Conservation (phyloP, 2,113 vertebrate genomes). For the Spilogale gracilis region DNA sequence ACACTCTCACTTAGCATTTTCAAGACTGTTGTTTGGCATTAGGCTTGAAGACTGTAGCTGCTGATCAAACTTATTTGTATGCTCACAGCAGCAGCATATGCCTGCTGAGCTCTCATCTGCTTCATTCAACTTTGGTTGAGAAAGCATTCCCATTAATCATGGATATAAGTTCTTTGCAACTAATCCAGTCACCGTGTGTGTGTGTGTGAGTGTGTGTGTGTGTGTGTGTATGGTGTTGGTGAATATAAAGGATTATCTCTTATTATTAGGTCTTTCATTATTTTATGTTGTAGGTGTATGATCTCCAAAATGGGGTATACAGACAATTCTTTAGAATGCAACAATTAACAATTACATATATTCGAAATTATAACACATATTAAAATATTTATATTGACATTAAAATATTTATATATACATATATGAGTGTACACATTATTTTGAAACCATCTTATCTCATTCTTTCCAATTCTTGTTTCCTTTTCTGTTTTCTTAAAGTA, state of each 20-base stretch:
- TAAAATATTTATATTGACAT: not conserved
- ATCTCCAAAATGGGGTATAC: not conserved
- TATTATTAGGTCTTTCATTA: not conserved
- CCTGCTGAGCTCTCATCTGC: conserved; percentile 46
- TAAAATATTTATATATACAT: not conserved
- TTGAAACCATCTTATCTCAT: not conserved
- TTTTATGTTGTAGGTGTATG: not conserved
- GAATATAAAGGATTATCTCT: not conserved
- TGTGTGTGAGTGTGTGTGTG: rapidly evolving
- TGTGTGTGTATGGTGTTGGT: not conserved
- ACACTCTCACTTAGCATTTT: not conserved
- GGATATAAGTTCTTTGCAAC: not conserved
- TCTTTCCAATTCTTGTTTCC: not conserved
- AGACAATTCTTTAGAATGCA: not conserved
- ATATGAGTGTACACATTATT: not conserved
- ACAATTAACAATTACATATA: not conserved
- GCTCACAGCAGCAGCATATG: not conserved
- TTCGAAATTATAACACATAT: not conserved
- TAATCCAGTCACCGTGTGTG: not conserved
- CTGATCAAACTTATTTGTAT: conserved; percentile 42
- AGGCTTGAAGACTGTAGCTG: not conserved
- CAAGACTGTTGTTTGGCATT: not conserved
- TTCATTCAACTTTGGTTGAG: conserved; percentile 23
- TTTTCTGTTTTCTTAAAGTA: not conserved
- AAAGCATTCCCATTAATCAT: conserved; percentile 50